Evolutionary conservation across 35 echinoderm and acorn worm species (phyloP).

Genomic region (Lytechinus pictus): DNA sequence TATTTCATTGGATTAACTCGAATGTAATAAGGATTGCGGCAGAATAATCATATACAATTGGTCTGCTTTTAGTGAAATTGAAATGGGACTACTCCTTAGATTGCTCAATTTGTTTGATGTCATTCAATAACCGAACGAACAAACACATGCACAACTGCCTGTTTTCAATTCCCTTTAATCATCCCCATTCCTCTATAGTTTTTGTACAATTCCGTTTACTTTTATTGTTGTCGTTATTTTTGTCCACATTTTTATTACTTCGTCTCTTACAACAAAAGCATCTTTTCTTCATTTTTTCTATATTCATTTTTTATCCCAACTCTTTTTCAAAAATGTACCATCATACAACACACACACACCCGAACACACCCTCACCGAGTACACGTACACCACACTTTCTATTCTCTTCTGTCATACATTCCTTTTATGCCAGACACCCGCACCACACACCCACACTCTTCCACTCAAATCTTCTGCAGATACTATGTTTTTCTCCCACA

Average conservation of each 20-base stretch:
- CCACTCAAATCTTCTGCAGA: too few relatives aligned
- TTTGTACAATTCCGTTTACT: not conserved
- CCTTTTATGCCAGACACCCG: too few relatives aligned
- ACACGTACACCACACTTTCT: too few relatives aligned
- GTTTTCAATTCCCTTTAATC: not conserved
- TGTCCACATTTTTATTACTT: not conserved
- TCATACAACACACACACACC: too few relatives aligned
- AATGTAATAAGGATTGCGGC: not conserved
- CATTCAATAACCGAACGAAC: not conserved
- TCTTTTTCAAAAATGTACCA: too few relatives aligned
- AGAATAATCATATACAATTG: not conserved
- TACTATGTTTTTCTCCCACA: too few relatives aligned
- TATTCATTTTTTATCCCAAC: not conserved
- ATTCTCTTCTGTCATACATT: too few relatives aligned
- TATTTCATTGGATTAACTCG: not conserved
- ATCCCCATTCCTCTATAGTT: not conserved
- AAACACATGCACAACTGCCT: not conserved
- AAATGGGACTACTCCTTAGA: not conserved
- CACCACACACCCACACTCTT: too few relatives aligned
- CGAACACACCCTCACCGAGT: too few relatives aligned
- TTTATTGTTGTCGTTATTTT: not conserved
- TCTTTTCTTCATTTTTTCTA: not conserved
- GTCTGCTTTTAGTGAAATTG: slow-evolving; percentile 4
- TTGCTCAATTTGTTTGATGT: not conserved
- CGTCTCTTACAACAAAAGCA: not conserved